A percentile compares a stretch with the other conserved stretches of the same genome.
phyloP scores from a whole-genome alignment of 2,888 invertebrate genomes.

The Lutraria lutraria region DNA sequence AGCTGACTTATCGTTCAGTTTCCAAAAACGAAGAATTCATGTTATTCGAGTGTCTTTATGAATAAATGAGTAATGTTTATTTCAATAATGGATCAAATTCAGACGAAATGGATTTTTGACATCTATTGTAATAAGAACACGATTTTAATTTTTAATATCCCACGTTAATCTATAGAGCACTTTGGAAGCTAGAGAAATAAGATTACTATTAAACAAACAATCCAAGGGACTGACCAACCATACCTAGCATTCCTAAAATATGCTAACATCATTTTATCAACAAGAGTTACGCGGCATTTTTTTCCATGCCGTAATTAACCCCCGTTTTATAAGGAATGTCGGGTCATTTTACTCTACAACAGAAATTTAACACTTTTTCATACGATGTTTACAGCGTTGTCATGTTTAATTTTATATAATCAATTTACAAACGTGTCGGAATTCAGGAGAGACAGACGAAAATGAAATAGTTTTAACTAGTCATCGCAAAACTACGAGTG shows the following conservation, averaged over 20 bases:
- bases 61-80: too few species aligned
- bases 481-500: too few species aligned
- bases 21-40: too few species aligned
- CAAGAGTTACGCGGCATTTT: conserved; percentile 3
- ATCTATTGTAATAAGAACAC: not conserved
- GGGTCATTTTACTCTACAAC: not conserved
- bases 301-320: not conserved
- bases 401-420: not conserved
- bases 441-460: not conserved
- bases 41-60: too few species aligned
- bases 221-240: not conserved
- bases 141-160: too few species aligned
- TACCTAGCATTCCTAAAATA: not conserved
- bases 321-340: not conserved
- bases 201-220: not conserved
- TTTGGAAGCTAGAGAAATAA: not conserved
- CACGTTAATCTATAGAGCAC: not conserved
- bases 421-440: conserved; percentile 20
- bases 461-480: too few species aligned
- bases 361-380: not conserved
- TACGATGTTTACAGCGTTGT: not conserved
- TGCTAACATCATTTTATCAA: conserved; percentile 25
- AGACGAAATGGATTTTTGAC: not conserved
- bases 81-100: not conserved
- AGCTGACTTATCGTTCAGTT: too few species aligned